These are phyloP conservation scores for Puntigrus tetrazona DNA, from an alignment of 2,113 vertebrate genomes.

Conservation along the genomic window DNA sequence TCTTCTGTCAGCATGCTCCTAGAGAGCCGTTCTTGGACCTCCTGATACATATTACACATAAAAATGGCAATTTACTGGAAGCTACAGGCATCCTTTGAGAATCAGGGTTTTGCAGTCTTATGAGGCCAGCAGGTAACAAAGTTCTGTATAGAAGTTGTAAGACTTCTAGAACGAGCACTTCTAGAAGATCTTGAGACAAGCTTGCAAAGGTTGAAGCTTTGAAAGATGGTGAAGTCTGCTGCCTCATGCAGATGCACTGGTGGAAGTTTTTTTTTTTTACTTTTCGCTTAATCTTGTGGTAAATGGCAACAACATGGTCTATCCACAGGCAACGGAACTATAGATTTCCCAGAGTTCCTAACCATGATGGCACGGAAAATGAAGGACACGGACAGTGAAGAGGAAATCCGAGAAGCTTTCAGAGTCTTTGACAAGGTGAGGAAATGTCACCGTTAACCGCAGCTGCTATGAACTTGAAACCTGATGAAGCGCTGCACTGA, in stretches of 20 bases:
- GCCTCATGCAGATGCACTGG: background rate
- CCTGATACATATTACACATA: background rate
- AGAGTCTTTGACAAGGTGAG: constrained; percentile 88
- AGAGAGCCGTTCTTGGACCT: background rate
- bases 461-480: background rate
- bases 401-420: constrained; percentile 91
- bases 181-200: background rate
- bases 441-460: background rate
- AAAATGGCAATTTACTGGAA: background rate
- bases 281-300: background rate
- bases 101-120: too few species aligned
- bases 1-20: too few species aligned
- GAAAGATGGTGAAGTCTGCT: background rate
- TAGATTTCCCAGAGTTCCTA: constrained; percentile 90
- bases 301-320: constrained; percentile 10
- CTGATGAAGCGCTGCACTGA: background rate
- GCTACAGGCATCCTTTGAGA: background rate
- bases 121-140: background rate
- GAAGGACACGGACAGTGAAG: constrained; percentile 92
- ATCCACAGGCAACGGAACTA: constrained; percentile 84
- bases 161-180: background rate
- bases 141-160: background rate
- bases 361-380: constrained; percentile 95
- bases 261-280: background rate
- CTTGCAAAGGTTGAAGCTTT: background rate